Percentiles rank a stretch among this genome's conserved stretches.
phyloP scores from a whole-genome alignment of 1,140 invertebrate genomes.

The Helicoverpa zea region DNA sequence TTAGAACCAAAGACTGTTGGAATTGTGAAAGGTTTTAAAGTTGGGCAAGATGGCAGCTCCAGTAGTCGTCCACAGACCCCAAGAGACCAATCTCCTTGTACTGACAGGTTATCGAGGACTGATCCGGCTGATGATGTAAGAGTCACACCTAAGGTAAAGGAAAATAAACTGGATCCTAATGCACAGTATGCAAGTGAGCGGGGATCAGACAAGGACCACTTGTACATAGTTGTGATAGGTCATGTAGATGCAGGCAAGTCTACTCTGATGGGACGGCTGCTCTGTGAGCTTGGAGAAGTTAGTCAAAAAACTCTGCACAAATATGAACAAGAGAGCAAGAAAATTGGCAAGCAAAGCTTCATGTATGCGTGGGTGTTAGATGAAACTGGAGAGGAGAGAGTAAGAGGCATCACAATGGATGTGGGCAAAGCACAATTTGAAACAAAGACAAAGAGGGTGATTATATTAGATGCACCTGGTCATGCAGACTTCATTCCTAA shows the following conservation, averaged over 20 bases:
- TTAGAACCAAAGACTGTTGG: conserved; percentile 72
- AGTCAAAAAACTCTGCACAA: conserved; percentile 97
- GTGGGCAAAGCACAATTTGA: conserved; percentile 97
- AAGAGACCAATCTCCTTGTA: conserved; percentile 89
- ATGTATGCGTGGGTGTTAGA: conserved; percentile 99
- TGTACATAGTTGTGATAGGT: conserved; percentile 98
- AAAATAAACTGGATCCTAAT: conserved; percentile 87
- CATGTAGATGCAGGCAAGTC: conserved; percentile 99
- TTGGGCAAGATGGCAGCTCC: conserved; percentile 68
- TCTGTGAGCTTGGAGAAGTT: conserved; percentile 96
- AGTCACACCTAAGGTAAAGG: conserved; percentile 78
- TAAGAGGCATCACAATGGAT: conserved; percentile 97
- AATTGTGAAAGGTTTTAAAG: conserved; percentile 84
- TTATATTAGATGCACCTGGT: conserved; percentile 98
- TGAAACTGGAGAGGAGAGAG: conserved; percentile 99
- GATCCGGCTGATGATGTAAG: conserved; percentile 71
- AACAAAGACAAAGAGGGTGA: conserved; percentile 94
- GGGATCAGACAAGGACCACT: conserved; percentile 92
- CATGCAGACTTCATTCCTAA: conserved; percentile 99
- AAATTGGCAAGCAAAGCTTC: conserved; percentile 99
- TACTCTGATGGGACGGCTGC: conserved; percentile 98
- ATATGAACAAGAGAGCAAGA: conserved; percentile 99
- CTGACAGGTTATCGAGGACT: conserved; percentile 84
- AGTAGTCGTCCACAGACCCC: conserved; percentile 80
- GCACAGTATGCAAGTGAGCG: conserved; percentile 92